Conservation (phyloP, 2,797 vertebrate genomes). For the Rousettus madagascariensis region DNA sequence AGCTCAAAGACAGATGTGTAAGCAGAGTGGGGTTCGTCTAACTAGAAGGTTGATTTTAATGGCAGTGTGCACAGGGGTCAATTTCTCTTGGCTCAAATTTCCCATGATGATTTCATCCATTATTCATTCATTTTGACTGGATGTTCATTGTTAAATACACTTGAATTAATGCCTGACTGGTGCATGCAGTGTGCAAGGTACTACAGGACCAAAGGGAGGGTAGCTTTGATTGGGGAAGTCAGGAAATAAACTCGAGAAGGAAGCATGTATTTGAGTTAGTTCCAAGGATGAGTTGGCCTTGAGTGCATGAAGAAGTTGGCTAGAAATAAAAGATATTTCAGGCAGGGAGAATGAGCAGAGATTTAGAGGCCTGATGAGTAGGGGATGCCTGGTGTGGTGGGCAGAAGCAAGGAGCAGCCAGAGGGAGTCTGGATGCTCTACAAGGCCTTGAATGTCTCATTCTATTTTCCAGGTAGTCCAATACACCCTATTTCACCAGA, state of each 20-base stretch:
- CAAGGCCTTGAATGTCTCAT: neutral
- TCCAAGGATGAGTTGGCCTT: neutral
- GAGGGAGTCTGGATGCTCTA: neutral
- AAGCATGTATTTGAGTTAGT: neutral
- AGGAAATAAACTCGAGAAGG: neutral
- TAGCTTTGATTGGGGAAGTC: neutral
- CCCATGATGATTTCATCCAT: fast-evolving
- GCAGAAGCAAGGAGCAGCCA: neutral
- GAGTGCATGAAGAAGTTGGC: neutral
- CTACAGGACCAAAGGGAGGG: neutral
- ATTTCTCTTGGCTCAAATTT: neutral
- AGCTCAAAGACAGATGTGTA: neutral
- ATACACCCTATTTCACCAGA: neutral
- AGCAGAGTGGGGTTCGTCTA: neutral
- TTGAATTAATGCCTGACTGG: neutral
- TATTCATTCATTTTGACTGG: neutral
- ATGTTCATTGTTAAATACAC: neutral
- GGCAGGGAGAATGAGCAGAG: neutral
- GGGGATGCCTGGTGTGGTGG: neutral
- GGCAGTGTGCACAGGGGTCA: fast-evolving
- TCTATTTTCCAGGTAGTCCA: neutral
- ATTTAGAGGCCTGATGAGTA: neutral
- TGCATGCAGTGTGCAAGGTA: fast-evolving
- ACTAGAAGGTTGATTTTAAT: neutral
- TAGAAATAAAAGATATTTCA: neutral